Conservation (phyloP, 2,797 vertebrate species). For the Lerista edwardsae region DNA sequence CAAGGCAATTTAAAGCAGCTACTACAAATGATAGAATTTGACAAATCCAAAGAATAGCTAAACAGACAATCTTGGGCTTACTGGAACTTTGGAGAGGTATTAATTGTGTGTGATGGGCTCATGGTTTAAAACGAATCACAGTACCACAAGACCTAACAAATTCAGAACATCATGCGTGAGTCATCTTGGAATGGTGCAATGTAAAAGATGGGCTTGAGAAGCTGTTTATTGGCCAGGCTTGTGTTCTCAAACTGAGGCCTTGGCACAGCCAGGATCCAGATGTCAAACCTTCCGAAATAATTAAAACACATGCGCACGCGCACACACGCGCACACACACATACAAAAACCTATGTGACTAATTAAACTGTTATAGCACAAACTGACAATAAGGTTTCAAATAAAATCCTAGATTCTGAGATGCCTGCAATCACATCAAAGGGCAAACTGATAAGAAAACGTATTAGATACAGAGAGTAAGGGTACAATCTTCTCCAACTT, state of each 20-base stretch:
- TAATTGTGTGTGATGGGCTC: not conserved
- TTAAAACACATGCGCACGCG: no score
- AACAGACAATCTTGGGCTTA: not conserved
- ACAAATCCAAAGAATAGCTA: not conserved
- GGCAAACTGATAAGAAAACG: not conserved
- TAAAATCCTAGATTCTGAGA: not conserved
- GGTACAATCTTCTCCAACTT: no score
- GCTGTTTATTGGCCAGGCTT: not conserved
- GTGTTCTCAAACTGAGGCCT: not conserved
- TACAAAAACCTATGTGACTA: not conserved
- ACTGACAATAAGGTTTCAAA: not conserved
- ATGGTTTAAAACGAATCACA: no score
- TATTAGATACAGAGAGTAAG: not conserved
- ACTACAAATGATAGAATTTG: not conserved
- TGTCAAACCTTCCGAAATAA: not conserved
- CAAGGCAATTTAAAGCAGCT: not conserved
- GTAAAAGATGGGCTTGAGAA: not conserved
- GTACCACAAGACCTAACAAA: not conserved
- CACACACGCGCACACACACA: no score
- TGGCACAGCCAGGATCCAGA: not conserved
- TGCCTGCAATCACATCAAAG: not conserved
- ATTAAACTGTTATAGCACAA: not conserved
- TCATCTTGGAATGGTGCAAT: not conserved
- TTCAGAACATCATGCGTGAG: not conserved
- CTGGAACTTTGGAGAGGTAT: not conserved